These are phyloP conservation scores for Burhinus oedicnemus DNA, from an alignment of 2,113 vertebrate genomes.

Conservation along the genomic window DNA sequence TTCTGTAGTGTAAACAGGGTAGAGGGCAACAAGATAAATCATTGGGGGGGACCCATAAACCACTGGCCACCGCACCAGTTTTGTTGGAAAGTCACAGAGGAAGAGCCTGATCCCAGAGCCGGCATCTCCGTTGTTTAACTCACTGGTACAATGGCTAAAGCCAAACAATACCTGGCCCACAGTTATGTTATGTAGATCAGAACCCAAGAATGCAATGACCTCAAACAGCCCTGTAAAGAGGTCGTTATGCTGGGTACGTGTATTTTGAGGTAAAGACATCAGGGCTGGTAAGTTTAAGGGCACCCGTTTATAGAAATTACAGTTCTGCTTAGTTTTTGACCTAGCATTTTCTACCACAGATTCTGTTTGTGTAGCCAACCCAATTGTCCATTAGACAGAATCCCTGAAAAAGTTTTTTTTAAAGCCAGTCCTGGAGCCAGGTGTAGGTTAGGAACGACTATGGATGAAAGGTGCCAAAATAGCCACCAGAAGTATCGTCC, in stretches of 20 bases:
- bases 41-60: too few species aligned
- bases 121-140: background rate
- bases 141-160: background rate
- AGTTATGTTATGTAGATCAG: rapidly evolving
- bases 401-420: background rate
- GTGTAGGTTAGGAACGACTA: background rate
- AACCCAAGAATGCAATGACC: rapidly evolving
- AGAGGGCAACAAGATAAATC: background rate
- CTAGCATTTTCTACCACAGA: background rate
- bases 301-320: rapidly evolving
- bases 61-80: too few species aligned
- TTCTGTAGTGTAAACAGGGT: background rate
- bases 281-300: background rate
- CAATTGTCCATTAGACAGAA: background rate
- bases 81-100: too few species aligned
- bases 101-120: background rate
- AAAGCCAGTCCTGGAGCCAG: background rate
- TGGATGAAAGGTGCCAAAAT: background rate
- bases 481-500: background rate
- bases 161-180: background rate
- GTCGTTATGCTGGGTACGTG: background rate
- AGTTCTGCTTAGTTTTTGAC: background rate
- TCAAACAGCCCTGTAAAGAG: background rate
- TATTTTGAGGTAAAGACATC: background rate
- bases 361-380: background rate